Base-by-base conservation (phyloP, 2,888 invertebrate species). In the Julus scandinavius region DNA sequence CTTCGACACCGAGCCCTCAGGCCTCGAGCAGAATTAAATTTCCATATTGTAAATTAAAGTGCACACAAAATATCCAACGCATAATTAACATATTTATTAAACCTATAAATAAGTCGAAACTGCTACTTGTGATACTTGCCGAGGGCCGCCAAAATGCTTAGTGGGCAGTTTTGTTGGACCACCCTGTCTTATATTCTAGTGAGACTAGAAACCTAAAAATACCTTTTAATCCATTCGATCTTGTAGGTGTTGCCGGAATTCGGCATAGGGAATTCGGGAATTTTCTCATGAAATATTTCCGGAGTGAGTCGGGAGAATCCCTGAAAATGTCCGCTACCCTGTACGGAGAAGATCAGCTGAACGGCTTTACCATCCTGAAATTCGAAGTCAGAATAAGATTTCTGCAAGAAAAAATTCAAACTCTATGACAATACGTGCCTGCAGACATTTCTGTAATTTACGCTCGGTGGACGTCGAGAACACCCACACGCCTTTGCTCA, bases 401-500 rank as follows among this genome's bases (percentile, higher is more conserved):
- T 2, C 45, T 45, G 5, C 80, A 13, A 29, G 38, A 15, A 85
- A 29, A 29, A 17, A 41, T 1, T 11, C n/a, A 80, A 58, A 45
- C 45, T 40, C 83, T 1, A 80, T 17, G 5, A 45, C 20, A 1
- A 83, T 83, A 90, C 92, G 90, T 91, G 95, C 95, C 93, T 94
- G 94, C 90, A 93, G 93, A 38, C 93, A 92, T 90, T 94, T 94
- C 90, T 94, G 93, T 88, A 95, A 91, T 91, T 94, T 95, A 91
- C 94, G 94, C 89, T 94, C 94, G 4, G 95, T 95, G 89, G 93
- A 93, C 38, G 93, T 93, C n/a, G 94, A 92, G 91, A 95, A 95
- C 20, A 94, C 93, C 93, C 94, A 95, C 9, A 93, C 92, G 63
- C 93, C 93, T 13, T 93, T 93, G 87, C 91, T 92, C 89, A 94